Percentiles rank a stretch among this genome's conserved stretches.
These are phyloP conservation scores for Tetranychus truncatus DNA, from an alignment of 2,888 invertebrate species.

Conservation along the genomic window DNA sequence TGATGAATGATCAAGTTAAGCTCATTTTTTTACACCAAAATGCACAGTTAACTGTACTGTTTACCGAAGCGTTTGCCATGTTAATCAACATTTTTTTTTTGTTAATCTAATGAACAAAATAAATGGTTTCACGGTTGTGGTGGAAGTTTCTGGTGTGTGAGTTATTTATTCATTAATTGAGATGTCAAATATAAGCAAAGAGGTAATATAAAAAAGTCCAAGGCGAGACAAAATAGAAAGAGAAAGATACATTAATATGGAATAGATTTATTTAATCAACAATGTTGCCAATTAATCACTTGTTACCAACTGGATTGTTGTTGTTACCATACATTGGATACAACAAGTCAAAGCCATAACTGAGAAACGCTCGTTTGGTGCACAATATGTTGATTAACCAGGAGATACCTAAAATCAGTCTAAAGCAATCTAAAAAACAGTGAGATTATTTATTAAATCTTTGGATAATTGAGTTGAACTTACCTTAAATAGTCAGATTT, in stretches of 20 bases:
- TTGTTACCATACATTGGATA: neutral
- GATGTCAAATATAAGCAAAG: neutral
- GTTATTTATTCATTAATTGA: neutral
- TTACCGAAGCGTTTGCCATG: neutral
- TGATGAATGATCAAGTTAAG: neutral
- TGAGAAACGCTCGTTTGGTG: too few relatives aligned
- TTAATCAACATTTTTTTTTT: neutral
- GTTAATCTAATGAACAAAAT: too few relatives aligned
- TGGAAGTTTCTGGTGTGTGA: too few relatives aligned
- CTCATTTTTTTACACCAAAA: neutral
- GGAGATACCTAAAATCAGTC: too few relatives aligned
- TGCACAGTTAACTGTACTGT: neutral
- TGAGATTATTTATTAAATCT: too few relatives aligned
- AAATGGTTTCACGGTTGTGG: too few relatives aligned
- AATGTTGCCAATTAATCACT: neutral
- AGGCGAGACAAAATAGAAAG: neutral
- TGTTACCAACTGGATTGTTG: neutral
- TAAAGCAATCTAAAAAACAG: too few relatives aligned
- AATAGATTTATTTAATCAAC: neutral
- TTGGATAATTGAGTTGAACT: too few relatives aligned
- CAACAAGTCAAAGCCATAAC: too few relatives aligned
- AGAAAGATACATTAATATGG: neutral
- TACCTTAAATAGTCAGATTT: too few relatives aligned
- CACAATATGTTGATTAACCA: too few relatives aligned
- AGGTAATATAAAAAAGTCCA: neutral